Evolutionary conservation across 2,888 invertebrate genomes (phyloP).

Genomic region (Geotrupes spiniger): DNA sequence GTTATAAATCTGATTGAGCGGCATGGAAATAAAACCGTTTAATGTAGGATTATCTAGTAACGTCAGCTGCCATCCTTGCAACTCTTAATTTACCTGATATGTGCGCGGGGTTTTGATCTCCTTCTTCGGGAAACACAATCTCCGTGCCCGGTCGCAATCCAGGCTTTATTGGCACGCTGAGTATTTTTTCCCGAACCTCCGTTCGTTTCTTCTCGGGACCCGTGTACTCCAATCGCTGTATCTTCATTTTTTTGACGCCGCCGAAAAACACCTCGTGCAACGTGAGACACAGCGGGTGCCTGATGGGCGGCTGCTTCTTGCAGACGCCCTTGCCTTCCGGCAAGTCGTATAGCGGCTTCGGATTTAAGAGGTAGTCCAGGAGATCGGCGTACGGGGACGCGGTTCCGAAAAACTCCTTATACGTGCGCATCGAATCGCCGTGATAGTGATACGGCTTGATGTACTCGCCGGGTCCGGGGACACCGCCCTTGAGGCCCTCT

Average conservation of each 20-base stretch:
- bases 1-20: too few relatives aligned
- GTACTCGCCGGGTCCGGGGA: slow-evolving; percentile 66
- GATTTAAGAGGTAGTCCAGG: slow-evolving; percentile 63
- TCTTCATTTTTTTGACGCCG: slow-evolving; percentile 80
- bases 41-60: too few relatives aligned
- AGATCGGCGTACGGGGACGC: slow-evolving; percentile 78
- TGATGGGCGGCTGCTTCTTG: slow-evolving; percentile 60
- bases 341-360: slow-evolving; percentile 61
- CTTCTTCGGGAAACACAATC: slow-evolving; percentile 73
- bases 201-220: slow-evolving; percentile 62
- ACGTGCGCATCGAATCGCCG: slow-evolving; percentile 72
- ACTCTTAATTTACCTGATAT: slow-evolving; percentile 55
- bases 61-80: too few relatives aligned
- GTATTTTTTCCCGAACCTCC: slow-evolving; percentile 67
- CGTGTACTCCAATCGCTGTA: slow-evolving; percentile 66
- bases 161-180: slow-evolving; percentile 71
- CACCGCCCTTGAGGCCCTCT: slow-evolving; percentile 78
- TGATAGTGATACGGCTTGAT: slow-evolving; percentile 77
- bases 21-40: too few relatives aligned
- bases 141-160: slow-evolving; percentile 72
- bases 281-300: slow-evolving; percentile 57
- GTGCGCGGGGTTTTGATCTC: slow-evolving; percentile 73
- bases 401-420: slow-evolving; percentile 79
- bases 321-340: slow-evolving; percentile 61
- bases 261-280: slow-evolving; percentile 68